phyloP scores from a whole-genome alignment of 2,888 invertebrate species.

The Eilema griseolum region DNA sequence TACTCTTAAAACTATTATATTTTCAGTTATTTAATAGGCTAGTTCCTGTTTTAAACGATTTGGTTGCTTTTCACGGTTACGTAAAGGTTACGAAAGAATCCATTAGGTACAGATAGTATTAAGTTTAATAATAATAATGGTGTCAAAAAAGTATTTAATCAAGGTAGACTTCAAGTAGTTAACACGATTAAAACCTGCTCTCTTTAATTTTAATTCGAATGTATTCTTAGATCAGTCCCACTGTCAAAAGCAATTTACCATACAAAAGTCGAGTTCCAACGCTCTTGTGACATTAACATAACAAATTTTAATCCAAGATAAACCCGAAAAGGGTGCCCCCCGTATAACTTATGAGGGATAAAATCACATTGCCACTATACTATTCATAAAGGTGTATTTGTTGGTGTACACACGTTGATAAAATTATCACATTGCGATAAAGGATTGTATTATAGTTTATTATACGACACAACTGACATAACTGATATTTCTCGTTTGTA shows the following conservation, averaged over 20 bases:
- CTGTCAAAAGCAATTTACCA: conserved; percentile 9
- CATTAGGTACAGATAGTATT: not conserved
- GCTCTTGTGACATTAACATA: conserved; percentile 15
- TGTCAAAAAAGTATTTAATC: too few relatives aligned
- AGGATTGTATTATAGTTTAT: not conserved
- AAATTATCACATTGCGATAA: not conserved
- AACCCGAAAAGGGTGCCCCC: conserved; percentile 10
- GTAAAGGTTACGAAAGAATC: not conserved
- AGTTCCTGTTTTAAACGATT: too few relatives aligned
- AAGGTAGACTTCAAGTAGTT: not conserved
- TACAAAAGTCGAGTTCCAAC: conserved; percentile 4
- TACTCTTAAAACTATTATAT: too few relatives aligned
- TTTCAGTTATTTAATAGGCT: too few relatives aligned
- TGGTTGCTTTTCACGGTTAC: not conserved
- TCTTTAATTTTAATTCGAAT: not conserved
- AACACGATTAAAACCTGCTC: not conserved
- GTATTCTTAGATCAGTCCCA: not conserved
- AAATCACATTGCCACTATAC: conserved; percentile 9
- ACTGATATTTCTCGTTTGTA: too few relatives aligned
- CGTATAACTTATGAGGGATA: conserved; percentile 10
- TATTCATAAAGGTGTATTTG: conserved; percentile 10
- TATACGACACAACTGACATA: not conserved
- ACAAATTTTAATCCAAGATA: conserved; percentile 19
- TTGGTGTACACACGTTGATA: not conserved
- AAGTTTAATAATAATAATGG: too few relatives aligned